Percentiles rank a stretch among this genome's conserved stretches.
Conservation (phyloP, 2,888 invertebrate species). For the Brachyptera risi region DNA sequence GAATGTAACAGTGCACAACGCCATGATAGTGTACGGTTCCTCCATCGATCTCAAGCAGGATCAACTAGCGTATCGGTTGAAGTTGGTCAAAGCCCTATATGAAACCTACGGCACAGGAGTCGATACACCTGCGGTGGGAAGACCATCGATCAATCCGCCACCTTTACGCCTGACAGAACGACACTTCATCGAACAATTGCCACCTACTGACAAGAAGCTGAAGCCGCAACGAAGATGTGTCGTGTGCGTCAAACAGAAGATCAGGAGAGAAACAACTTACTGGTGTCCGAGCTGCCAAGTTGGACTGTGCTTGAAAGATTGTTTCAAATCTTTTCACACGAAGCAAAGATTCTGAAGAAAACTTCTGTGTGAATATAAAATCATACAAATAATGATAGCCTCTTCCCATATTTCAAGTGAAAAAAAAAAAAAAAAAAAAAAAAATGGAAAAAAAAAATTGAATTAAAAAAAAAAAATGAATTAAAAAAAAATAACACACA, state of each 20-base stretch:
- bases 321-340: constrained; percentile 18
- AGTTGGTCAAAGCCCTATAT: constrained; percentile 1
- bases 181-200: constrained; percentile 17
- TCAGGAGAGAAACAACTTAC: constrained; percentile 7
- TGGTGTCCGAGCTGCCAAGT: constrained; percentile 16
- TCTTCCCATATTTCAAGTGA: no score
- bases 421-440: no score
- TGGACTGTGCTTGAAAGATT: constrained; percentile 17
- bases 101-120: background rate
- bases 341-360: constrained; percentile 2
- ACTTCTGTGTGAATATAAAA: no score
- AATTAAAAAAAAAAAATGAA: no score
- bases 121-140: background rate
- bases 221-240: constrained; percentile 20
- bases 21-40: background rate
- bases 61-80: background rate
- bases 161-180: constrained; percentile 10
- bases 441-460: no score
- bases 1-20: constrained; percentile 6
- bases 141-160: constrained; percentile 20
- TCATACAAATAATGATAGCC: no score
- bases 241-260: constrained; percentile 12
- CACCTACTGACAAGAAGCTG: background rate
- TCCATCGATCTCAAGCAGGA: background rate
- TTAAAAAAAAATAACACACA: no score